Base-by-base conservation (phyloP, 2,797 vertebrate species). In the Thalassophryne amazonica region DNA sequence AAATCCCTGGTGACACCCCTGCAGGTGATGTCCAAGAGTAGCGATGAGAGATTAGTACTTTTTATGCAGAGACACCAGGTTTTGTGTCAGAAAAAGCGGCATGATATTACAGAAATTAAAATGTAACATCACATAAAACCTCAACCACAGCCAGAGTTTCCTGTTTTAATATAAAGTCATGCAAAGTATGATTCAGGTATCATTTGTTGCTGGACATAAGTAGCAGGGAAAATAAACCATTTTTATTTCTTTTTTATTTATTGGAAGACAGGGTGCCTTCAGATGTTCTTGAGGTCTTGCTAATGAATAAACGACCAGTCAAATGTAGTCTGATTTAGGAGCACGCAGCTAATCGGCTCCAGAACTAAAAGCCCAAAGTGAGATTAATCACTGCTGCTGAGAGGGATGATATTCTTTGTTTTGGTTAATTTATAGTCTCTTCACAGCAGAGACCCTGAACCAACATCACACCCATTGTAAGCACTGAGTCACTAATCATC, bases 381-480 rank as follows among this genome's bases (percentile, higher is more conserved):
- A 88, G 80, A 86, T 78, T 88, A 90, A 90, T 89, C 71, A 56
- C 3, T 69, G 68, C 47, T 61, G 57, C 31, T 16, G 49, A 33
- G 53, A 40, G 58, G 69, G 79, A 82, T 83, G 61, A 70, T 60
- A 59, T 53, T 76, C 64, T 87, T 84, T 89, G 63, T 81, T 83
- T 84, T 64, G 81, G 52, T 60, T 81, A 80, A 83, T 84, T 55
- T 46, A 22, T 20, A 55, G 51, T 81, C 73, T 80, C 67, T 69
- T 65, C 59, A 60, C 49, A 59, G 39, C 28, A 9, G 40, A 65
- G 36, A 59, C 49, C 38, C 21, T 41, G 40, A 53, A 46, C 62
- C 36, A 47, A 41, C 43, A 47, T 47, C 48, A 54, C 24, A 25
- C 42, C 70, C 45, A 23, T 33, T 62, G 36, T 36, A 54, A 2